These are phyloP conservation scores for Eupithecia vulgata DNA, from an alignment of 2,888 invertebrate species.

Conservation along the genomic window DNA sequence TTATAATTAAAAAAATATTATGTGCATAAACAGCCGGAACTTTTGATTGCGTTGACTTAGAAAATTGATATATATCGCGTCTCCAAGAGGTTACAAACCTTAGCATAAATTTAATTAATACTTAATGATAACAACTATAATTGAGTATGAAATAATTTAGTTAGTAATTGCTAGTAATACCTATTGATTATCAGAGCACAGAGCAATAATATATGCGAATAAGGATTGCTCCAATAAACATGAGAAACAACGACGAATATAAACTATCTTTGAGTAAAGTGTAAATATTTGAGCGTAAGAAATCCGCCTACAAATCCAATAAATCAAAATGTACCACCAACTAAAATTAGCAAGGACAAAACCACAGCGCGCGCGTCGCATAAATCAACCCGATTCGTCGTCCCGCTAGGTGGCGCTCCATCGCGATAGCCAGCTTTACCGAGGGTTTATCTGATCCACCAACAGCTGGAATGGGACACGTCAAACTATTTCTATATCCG, in stretches of 20 bases:
- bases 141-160: too few species aligned
- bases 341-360: conserved; percentile 52
- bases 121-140: too few species aligned
- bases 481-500: not conserved
- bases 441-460: conserved; percentile 42
- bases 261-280: not conserved
- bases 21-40: too few species aligned
- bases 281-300: not conserved
- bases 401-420: conserved; percentile 62
- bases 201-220: too few species aligned
- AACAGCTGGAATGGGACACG: conserved; percentile 39
- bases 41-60: too few species aligned
- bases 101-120: too few species aligned
- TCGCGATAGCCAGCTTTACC: conserved; percentile 59
- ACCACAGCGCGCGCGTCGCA: conserved; percentile 54
- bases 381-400: conserved; percentile 67
- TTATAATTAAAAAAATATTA: too few species aligned
- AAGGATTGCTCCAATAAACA: too few species aligned
- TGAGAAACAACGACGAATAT: not conserved
- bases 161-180: too few species aligned
- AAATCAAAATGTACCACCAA: conserved; percentile 14
- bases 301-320: not conserved
- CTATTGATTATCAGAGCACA: too few species aligned
- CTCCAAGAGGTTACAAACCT: too few species aligned
- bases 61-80: too few species aligned